Conservation (phyloP, 2,797 vertebrate species). For the Acrocephalus scirpaceus region DNA sequence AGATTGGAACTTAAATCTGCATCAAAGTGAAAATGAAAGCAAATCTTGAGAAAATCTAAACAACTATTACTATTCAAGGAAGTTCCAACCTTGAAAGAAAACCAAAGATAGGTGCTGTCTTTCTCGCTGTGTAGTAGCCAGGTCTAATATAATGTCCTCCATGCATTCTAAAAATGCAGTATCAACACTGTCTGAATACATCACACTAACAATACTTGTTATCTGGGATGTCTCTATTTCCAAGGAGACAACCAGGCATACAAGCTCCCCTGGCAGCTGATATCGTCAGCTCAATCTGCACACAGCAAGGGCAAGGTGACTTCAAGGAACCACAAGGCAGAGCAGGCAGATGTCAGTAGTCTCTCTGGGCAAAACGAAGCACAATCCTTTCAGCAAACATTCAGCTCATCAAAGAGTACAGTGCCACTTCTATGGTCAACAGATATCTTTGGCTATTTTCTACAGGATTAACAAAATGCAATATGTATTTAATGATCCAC, state of each 20-base stretch:
- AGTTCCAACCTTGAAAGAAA: neutral
- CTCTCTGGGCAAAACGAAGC: neutral
- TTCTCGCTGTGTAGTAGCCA: neutral
- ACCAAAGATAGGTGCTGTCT: neutral
- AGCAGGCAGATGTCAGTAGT: neutral
- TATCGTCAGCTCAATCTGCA: neutral
- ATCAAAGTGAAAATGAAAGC: neutral
- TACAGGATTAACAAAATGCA: neutral
- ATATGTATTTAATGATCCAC: neutral
- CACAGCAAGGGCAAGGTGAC: neutral
- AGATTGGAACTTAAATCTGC: neutral
- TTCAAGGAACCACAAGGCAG: neutral
- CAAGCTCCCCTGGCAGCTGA: fast-evolving
- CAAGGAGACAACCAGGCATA: neutral
- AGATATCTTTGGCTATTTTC: neutral
- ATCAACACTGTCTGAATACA: neutral
- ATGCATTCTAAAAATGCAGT: neutral
- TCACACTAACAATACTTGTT: neutral
- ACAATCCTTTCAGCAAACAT: neutral
- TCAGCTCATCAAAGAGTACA: neutral
- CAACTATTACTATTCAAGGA: neutral
- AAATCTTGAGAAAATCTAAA: neutral
- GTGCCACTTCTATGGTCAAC: neutral
- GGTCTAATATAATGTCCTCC: neutral
- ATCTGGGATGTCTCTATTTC: neutral